Conservation (phyloP, 64 coral and sea anemone species). For the Acropora tenuis region DNA sequence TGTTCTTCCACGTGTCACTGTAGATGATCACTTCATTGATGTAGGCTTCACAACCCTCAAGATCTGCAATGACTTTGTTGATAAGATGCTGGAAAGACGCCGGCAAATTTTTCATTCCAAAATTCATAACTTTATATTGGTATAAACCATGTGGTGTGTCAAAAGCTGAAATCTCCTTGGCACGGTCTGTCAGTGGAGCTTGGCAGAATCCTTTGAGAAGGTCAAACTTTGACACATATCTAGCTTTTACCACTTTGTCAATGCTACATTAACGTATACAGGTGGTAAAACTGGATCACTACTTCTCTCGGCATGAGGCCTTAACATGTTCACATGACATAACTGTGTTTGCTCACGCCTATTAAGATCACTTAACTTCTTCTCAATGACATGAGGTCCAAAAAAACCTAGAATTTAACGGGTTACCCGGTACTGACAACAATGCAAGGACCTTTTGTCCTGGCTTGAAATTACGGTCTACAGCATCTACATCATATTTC, state of each 20-base stretch:
- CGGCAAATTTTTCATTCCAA: slow-evolving; percentile 43
- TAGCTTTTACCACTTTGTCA: background rate
- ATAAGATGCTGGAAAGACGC: slow-evolving; percentile 35
- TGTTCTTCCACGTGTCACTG: no score
- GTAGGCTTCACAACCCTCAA: background rate
- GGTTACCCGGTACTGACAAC: no score
- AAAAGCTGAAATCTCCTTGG: slow-evolving; percentile 29
- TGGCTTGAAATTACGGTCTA: no score
- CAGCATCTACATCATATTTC: no score
- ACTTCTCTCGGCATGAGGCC: slow-evolving; percentile 29
- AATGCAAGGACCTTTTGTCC: no score
- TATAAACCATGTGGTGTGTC: background rate
- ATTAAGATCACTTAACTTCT: background rate
- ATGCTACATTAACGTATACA: slow-evolving; percentile 16
- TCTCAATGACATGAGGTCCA: no score
- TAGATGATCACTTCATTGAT: no score
- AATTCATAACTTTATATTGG: slow-evolving; percentile 18
- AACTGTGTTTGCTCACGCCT: slow-evolving; percentile 56
- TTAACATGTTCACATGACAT: slow-evolving; percentile 43
- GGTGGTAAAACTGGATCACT: background rate
- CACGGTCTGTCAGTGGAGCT: background rate
- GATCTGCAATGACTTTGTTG: slow-evolving; percentile 16
- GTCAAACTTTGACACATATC: slow-evolving; percentile 26
- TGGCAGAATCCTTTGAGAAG: slow-evolving; percentile 42
- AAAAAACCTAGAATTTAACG: no score